Evolutionary conservation across 2,888 invertebrate genomes (phyloP), one percentile per base, ranked within the genome.

Genomic region (Uropetala carovei): DNA sequence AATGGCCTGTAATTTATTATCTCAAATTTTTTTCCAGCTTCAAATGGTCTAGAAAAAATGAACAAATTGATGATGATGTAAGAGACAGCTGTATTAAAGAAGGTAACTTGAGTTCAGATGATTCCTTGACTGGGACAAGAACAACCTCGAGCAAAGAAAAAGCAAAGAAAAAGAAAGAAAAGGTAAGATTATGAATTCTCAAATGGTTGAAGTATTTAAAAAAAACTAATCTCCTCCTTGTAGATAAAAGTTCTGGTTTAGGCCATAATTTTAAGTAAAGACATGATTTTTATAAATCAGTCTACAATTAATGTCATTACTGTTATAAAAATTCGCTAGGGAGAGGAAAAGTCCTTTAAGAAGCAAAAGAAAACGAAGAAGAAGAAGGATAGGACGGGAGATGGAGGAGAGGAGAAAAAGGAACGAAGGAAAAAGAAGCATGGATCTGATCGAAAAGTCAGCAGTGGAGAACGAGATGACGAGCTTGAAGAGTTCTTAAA

Each of bases 401-500:
- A 95, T 94, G 93, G 94, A 94, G 30, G 94, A 93, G 96, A 93
- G 93, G 95, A 94, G 93, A 95, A 94, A 93, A 95, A 95, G 93
- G 95, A 95, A 93, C 95, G 95, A 93, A 93, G 93, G 86, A 93
- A 92, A 75, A 93, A 92, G 68, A 58, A 81, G 60, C 18, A 75
- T 95, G 95, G 27, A 95, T 95, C 8, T 94, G 95, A 93, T 95
- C 95, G 92, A 95, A 95, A 93, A 95, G 13, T n/a, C 2, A 43
- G 64, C 5, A 22, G 58, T 14, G 22, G 56, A 4, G 89, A 56
- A n/a, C 60, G 64, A 56, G 95, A 95, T 22, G 96, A 96, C 93
- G 96, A 96, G 94, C 94, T 97, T 64, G 97, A 97, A 94, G 96
- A 97, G 93, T 97, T 97, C 94, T 94, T 97, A 11, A 96, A 96